phyloP scores from a whole-genome alignment of 2,113 vertebrate genomes.

The Corvus hawaiiensis region DNA sequence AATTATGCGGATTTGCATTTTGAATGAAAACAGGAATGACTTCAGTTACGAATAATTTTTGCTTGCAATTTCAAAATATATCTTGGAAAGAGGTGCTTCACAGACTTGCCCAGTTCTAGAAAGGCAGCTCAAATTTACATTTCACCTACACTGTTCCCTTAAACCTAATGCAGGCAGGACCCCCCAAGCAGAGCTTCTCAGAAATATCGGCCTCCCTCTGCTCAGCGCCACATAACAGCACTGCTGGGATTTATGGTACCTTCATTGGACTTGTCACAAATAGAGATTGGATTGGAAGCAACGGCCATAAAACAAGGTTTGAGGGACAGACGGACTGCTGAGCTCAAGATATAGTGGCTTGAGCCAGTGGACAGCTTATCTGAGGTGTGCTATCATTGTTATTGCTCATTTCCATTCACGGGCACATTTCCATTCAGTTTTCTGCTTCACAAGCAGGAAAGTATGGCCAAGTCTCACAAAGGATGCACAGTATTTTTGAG shows the following conservation, averaged over 20 bases:
- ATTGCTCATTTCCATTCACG: conserved; percentile 26
- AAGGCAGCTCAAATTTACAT: not conserved
- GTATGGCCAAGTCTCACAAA: not conserved
- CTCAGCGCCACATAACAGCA: not conserved
- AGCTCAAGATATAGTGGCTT: conserved; percentile 16
- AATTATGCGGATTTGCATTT: not conserved
- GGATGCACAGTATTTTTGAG: not conserved
- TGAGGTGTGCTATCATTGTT: not conserved
- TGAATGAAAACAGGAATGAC: not conserved
- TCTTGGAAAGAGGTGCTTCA: not conserved
- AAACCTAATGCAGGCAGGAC: not conserved
- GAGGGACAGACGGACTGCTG: conserved; percentile 17
- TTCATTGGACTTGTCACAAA: conserved; percentile 16
- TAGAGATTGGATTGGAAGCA: not conserved
- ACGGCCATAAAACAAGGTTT: conserved; percentile 41
- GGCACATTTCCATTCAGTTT: conserved; percentile 8
- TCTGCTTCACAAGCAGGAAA: not conserved
- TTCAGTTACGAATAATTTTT: not conserved
- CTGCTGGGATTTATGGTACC: not conserved
- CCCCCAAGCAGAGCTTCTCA: not conserved
- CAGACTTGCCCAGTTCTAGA: not conserved
- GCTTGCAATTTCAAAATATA: not conserved
- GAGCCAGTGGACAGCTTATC: not conserved
- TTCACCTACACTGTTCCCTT: not conserved
- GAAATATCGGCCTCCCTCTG: not conserved